Evolutionary conservation across 2,113 vertebrate species (phyloP).

Genomic region (Corydoras maculifer): DNA sequence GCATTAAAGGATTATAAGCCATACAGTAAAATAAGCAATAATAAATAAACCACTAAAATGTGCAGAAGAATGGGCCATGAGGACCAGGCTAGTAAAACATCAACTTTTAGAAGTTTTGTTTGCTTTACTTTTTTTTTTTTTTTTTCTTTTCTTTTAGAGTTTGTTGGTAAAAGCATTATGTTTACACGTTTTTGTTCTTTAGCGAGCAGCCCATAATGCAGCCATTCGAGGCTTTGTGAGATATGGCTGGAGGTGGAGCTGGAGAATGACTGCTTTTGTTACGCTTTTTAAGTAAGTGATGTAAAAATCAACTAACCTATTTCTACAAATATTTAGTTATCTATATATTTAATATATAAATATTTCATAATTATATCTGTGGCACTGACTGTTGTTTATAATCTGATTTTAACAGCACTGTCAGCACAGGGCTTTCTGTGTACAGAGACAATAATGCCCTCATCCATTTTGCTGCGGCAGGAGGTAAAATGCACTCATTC

Average conservation of each 20-base stretch:
- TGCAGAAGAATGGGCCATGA: too few relatives aligned
- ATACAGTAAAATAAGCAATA: too few relatives aligned
- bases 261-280: conserved; percentile 80
- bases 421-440: conserved; percentile 73
- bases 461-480: conserved; percentile 72
- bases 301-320: background rate
- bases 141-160: background rate
- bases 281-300: conserved; percentile 82
- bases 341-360: too few relatives aligned
- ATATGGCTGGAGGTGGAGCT: conserved; percentile 93
- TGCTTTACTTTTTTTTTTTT: too few relatives aligned
- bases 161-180: background rate
- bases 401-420: conserved; percentile 54
- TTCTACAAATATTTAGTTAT: background rate
- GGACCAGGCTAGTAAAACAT: too few relatives aligned
- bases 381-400: background rate
- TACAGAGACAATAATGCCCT: conserved; percentile 73
- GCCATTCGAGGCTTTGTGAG: conserved; percentile 81
- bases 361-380: background rate
- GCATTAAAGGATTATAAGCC: too few relatives aligned
- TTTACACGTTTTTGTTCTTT: conserved; percentile 18
- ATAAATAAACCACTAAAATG: too few relatives aligned
- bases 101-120: too few relatives aligned
- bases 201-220: conserved; percentile 82
- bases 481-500: conserved; percentile 68